Evolutionary conservation across 2,888 invertebrate genomes (phyloP), one percentile per base, ranked within the genome.

Genomic region (Caenorhabditis doughertyi): DNA sequence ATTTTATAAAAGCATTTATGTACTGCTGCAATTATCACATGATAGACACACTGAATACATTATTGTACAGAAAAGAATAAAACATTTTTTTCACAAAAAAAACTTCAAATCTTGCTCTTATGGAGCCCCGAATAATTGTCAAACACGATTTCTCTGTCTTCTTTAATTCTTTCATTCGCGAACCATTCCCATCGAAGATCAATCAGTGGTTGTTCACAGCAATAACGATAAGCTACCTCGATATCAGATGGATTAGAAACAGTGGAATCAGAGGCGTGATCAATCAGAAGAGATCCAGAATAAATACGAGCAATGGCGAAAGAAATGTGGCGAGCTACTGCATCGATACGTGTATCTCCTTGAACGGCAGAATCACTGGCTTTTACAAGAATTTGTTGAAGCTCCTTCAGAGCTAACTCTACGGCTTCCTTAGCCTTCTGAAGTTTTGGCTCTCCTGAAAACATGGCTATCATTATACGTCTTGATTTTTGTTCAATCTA

Each of bases 311-410:
- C 93, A 49, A 94, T 88, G 65, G 93, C 92, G 86, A 92, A 93
- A 11, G 94, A 92, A 67, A 94, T 92, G 80, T 94, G 93, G 60
- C 94, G 85, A 0, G 93, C 93, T n/a, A 92, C 93, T 21, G 92
- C 83, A 79, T 93, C 92, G 29, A 93, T 56, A 47, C 76, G 58
- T 29, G 76, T 76, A 4, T 76, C 68, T 60, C 76, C 76, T 60
- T 76, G 60, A 21, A 79, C 16, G 2, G 55, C 39, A 0, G 67
- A 51, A 42, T 85, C 82, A 47, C 82, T 77, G 16, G 83, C 85
- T 55, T 82, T 85, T 3, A 56, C 55, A 8, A 88, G 76, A n/a
- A 84, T 58, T n/a, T 60, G 65, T 18, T 80, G 73, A 27, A 88
- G 70, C 16, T 83, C 60, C 18, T 74, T 80, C 11, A 87, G 35